Percentiles rank a stretch among this genome's conserved stretches.
phyloP scores from a whole-genome alignment of 1,140 invertebrate species.

The Ridgeia piscesae region DNA sequence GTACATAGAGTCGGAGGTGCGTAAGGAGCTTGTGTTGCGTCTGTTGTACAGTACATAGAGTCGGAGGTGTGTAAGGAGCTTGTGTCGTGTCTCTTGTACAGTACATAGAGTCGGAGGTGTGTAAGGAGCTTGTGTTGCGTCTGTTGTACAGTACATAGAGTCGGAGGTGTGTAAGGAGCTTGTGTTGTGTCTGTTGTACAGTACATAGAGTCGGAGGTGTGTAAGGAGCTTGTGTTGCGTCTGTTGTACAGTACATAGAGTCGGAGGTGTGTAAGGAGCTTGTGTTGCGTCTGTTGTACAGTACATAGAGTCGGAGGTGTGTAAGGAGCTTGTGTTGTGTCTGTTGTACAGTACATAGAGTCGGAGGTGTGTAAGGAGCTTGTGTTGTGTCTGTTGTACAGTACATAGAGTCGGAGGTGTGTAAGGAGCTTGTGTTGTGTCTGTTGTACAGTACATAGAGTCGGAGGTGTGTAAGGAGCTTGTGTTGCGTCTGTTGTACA shows the following conservation, averaged over 20 bases:
- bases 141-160: not conserved
- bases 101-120: slow-evolving; percentile 75
- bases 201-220: slow-evolving; percentile 75
- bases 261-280: not conserved
- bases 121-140: slow-evolving; percentile 76
- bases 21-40: slow-evolving; percentile 76
- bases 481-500: not conserved
- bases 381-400: not conserved
- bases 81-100: not conserved
- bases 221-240: slow-evolving; percentile 76
- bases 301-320: slow-evolving; percentile 75
- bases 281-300: not conserved
- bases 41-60: not conserved
- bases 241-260: not conserved
- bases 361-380: not conserved
- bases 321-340: slow-evolving; percentile 76
- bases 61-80: not conserved
- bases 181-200: not conserved
- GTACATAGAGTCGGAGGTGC: slow-evolving; percentile 75
- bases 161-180: not conserved
- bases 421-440: slow-evolving; percentile 76
- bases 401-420: slow-evolving; percentile 75
- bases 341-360: not conserved
- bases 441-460: not conserved
- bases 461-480: not conserved